phyloP scores from a whole-genome alignment of 2,888 invertebrate genomes.

The Nephrotoma appendiculata region DNA sequence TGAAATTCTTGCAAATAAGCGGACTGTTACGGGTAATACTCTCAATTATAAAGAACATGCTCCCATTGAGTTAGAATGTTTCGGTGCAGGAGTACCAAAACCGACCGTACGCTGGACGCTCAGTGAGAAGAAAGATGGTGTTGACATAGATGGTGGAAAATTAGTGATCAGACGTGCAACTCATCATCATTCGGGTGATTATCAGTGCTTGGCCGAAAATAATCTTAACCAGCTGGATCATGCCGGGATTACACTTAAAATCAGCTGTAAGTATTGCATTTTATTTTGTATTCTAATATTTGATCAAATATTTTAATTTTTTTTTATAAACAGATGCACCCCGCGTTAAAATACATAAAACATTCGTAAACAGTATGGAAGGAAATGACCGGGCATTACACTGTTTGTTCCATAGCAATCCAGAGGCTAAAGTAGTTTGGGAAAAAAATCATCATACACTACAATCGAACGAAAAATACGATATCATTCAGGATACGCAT shows the following conservation, averaged over 20 bases:
- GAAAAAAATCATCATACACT: neutral
- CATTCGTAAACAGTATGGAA: neutral
- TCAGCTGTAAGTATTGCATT: neutral
- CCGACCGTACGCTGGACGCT: neutral
- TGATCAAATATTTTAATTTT: no score
- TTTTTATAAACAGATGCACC: neutral
- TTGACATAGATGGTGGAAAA: neutral
- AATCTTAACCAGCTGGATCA: neutral
- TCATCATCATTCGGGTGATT: neutral
- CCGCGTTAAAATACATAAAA: neutral
- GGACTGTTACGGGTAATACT: neutral
- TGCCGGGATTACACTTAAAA: neutral
- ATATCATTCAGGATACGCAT: constrained; percentile 1
- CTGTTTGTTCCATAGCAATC: neutral
- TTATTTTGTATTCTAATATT: neutral
- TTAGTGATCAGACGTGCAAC: neutral
- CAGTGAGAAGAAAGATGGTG: neutral
- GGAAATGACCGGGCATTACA: neutral
- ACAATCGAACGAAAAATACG: neutral
- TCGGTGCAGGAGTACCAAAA: neutral
- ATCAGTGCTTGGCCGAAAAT: neutral
- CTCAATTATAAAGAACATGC: neutral
- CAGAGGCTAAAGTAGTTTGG: neutral
- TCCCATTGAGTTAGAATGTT: neutral
- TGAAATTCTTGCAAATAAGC: neutral